Evolutionary conservation across 2,113 vertebrate genomes (phyloP).

Genomic region (Rhinolophus ferrumequinum): DNA sequence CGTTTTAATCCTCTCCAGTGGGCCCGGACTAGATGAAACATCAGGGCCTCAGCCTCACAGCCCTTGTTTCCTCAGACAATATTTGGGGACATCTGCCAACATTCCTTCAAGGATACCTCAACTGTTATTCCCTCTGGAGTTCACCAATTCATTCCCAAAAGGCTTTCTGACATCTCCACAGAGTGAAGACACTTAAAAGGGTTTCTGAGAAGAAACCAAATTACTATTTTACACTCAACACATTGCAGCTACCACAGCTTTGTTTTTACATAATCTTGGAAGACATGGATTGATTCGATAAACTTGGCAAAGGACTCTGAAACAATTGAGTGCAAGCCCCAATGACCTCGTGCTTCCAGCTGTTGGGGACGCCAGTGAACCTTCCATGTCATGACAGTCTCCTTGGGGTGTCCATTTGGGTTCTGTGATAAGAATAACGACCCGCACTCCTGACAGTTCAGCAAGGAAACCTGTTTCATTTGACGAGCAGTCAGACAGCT

Average conservation of each 20-base stretch:
- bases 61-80: neutral
- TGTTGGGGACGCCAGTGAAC: accelerated
- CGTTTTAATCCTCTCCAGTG: neutral
- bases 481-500: neutral
- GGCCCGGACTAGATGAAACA: neutral
- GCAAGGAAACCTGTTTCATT: neutral
- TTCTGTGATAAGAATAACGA: neutral
- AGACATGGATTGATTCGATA: neutral
- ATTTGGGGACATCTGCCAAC: neutral
- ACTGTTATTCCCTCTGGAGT: neutral
- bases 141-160: neutral
- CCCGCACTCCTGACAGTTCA: neutral
- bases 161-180: neutral
- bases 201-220: neutral
- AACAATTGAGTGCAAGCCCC: no score
- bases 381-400: neutral
- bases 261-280: neutral
- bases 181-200: neutral
- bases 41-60: neutral
- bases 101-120: neutral
- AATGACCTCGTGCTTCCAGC: neutral
- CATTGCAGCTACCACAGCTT: neutral
- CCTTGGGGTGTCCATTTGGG: neutral
- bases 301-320: neutral
- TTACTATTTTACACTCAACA: neutral